phyloP scores from a whole-genome alignment of 2,113 vertebrate genomes.

The Thinocorus orbignyianus region DNA sequence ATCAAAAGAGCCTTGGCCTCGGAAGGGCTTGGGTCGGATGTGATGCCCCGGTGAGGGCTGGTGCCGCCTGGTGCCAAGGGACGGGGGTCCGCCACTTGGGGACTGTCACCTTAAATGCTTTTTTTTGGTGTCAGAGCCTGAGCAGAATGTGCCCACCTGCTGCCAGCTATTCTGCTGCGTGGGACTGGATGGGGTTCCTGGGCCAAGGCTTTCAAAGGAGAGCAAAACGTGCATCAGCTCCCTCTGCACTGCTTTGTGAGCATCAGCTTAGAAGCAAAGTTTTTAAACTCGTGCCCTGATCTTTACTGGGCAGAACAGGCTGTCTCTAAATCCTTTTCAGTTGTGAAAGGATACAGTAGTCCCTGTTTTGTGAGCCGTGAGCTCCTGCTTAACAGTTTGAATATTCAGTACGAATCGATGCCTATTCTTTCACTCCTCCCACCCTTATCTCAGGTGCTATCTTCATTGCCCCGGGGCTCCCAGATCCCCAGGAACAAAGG shows the following conservation, averaged over 20 bases:
- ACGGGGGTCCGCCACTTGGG: fast-evolving
- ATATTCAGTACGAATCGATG: neutral
- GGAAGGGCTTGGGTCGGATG: neutral
- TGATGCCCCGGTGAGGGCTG: neutral
- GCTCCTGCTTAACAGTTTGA: neutral
- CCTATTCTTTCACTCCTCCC: neutral
- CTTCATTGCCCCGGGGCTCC: neutral
- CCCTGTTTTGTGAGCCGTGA: neutral
- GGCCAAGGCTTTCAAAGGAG: neutral
- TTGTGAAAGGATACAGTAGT: neutral
- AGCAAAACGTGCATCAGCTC: neutral
- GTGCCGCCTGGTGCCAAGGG: neutral
- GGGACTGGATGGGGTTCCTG: fast-evolving
- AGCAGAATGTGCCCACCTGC: neutral
- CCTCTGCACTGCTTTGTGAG: neutral
- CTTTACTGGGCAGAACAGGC: neutral
- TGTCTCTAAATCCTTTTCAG: neutral
- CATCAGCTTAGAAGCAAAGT: neutral
- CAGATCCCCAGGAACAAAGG: neutral
- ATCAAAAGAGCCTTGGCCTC: fast-evolving
- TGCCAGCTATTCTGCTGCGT: fast-evolving
- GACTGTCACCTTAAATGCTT: fast-evolving
- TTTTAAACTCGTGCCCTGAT: neutral
- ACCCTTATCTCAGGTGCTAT: neutral
- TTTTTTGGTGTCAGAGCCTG: neutral